Evolutionary conservation across 2,888 invertebrate species (phyloP).

Genomic region (Scelioninae gen. 1): DNA sequence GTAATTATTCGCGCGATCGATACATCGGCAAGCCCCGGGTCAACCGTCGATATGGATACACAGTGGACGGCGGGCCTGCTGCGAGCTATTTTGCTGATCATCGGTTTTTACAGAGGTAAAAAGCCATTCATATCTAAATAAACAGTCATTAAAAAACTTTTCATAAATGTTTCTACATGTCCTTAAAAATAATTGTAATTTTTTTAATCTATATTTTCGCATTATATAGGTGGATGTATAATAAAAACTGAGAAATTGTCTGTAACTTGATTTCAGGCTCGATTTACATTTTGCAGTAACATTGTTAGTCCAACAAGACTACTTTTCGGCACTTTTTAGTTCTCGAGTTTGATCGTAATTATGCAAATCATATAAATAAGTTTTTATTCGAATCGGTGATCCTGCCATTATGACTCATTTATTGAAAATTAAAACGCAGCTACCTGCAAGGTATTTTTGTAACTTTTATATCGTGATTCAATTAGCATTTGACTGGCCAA

Average conservation of each 20-base stretch:
- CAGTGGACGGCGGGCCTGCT: conserved; percentile 53
- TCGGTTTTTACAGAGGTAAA: conserved; percentile 58
- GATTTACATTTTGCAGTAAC: conserved; percentile 13
- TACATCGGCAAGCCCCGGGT: conserved; percentile 40
- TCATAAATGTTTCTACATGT: not conserved
- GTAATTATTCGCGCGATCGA: conserved; percentile 55
- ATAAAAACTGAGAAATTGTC: no score
- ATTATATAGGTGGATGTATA: no score
- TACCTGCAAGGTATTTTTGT: not conserved
- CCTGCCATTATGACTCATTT: no score
- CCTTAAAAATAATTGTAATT: not conserved
- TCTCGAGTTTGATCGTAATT: conserved; percentile 27
- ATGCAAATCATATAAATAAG: conserved; percentile 21
- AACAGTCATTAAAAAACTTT: no score
- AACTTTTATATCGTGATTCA: conserved; percentile 4
- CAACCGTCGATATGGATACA: conserved; percentile 59
- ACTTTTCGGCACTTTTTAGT: conserved; percentile 22
- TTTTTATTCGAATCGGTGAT: conserved; percentile 11
- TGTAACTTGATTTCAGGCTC: conserved; percentile 6
- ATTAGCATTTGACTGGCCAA: conserved; percentile 5
- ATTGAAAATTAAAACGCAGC: not conserved
- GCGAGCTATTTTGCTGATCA: conserved; percentile 48
- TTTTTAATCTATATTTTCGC: no score
- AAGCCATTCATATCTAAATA: no score
- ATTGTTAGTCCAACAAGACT: not conserved